phyloP scores from a whole-genome alignment of 2,888 invertebrate genomes.

The Choristoneura rosaceana region DNA sequence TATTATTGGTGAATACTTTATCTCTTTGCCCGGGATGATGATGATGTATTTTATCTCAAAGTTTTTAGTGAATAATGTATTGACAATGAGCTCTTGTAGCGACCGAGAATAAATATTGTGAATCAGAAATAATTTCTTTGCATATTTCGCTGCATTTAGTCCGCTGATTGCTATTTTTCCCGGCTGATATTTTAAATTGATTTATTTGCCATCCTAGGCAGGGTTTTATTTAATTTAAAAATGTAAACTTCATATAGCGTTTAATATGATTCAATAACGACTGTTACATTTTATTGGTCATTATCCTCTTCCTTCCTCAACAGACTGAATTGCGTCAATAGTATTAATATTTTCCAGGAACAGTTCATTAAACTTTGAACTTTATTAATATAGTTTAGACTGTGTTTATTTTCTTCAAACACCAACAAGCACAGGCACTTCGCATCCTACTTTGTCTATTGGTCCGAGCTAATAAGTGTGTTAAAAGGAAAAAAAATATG shows the following conservation, averaged over 20 bases:
- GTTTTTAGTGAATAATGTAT: too few relatives aligned
- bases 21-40: too few relatives aligned
- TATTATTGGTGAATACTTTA: too few relatives aligned
- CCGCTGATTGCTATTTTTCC: too few relatives aligned
- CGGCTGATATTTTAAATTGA: too few relatives aligned
- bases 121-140: too few relatives aligned
- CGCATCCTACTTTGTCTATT: too few relatives aligned
- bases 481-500: too few relatives aligned
- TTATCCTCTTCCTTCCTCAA: constrained; percentile 6
- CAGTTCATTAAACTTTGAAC: not conserved
- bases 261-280: constrained; percentile 1
- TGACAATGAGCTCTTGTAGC: not conserved
- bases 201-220: too few relatives aligned
- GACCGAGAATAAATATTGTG: too few relatives aligned
- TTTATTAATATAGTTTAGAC: not conserved
- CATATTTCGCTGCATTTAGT: too few relatives aligned
- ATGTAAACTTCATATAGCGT: not conserved
- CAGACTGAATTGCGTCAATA: constrained; percentile 4
- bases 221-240: not conserved
- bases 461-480: not conserved
- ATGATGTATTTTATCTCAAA: too few relatives aligned
- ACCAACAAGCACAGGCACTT: not conserved
- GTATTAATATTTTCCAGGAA: constrained; percentile 9
- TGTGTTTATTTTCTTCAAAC: not conserved
- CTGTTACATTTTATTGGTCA: not conserved